A percentile compares a stretch with the other conserved stretches of the same genome.
phyloP scores from a whole-genome alignment of 2,888 invertebrate genomes.

The Sesia bembeciformis region DNA sequence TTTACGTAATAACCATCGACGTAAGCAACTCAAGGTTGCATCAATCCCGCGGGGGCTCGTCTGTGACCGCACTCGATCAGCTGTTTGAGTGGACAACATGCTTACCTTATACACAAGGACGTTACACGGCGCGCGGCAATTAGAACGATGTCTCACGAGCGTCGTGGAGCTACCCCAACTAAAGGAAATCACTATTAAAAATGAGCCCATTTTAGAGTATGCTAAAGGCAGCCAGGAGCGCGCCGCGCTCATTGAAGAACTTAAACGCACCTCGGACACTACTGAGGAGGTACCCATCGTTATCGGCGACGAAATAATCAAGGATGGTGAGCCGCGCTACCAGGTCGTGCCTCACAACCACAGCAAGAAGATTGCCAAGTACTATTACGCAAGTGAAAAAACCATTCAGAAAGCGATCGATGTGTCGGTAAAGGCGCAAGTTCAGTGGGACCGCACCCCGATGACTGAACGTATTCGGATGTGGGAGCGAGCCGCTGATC shows the following conservation, averaged over 20 bases:
- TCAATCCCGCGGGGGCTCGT: constrained; percentile 3
- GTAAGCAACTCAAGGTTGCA: not conserved
- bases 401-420: constrained; percentile 90
- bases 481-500: constrained; percentile 90
- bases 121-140: constrained; percentile 69
- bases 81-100: constrained; percentile 14
- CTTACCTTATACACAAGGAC: constrained; percentile 29
- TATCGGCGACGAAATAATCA: constrained; percentile 93
- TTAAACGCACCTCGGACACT: constrained; percentile 77
- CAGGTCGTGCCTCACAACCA: constrained; percentile 96
- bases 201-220: constrained; percentile 89
- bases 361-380: constrained; percentile 89
- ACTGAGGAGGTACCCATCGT: constrained; percentile 94
- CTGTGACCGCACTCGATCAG: constrained; percentile 6
- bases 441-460: constrained; percentile 91
- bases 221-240: constrained; percentile 88
- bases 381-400: constrained; percentile 91
- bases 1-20: constrained; percentile 27
- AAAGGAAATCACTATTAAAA: constrained; percentile 79
- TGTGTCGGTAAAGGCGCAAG: constrained; percentile 84
- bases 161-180: constrained; percentile 79
- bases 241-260: constrained; percentile 78
- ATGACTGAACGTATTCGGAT: constrained; percentile 86
- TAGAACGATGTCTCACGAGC: constrained; percentile 70
- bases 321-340: constrained; percentile 81